Evolutionary conservation across 2,888 invertebrate species (phyloP).

Genomic region (Epirrhoe tristata): DNA sequence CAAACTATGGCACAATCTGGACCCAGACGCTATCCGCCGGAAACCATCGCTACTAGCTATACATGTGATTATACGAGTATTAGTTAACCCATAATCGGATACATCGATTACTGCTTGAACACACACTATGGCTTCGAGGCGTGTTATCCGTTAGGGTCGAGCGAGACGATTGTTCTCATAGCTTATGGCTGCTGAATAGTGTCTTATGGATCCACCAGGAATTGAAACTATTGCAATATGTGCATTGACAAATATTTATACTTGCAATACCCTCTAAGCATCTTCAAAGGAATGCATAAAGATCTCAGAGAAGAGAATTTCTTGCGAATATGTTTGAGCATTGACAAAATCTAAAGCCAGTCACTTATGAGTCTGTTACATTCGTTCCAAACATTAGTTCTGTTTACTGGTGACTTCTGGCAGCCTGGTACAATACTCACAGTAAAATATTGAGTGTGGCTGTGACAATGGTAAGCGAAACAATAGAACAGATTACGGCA

Average conservation of each 20-base stretch:
- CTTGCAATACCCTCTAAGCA: too few species aligned
- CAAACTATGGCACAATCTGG: slow-evolving; percentile 24
- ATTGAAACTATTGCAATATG: too few species aligned
- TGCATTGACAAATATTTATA: too few species aligned
- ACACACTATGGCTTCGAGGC: background rate
- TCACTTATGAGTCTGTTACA: slow-evolving; percentile 1
- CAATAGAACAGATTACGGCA: slow-evolving; percentile 67
- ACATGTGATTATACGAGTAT: slow-evolving; percentile 10
- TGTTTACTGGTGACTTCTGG: slow-evolving; percentile 19
- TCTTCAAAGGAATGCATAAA: too few species aligned
- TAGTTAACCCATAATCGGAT: slow-evolving; percentile 45
- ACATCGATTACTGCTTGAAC: slow-evolving; percentile 43
- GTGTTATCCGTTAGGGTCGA: background rate
- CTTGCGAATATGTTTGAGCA: slow-evolving; percentile 3
- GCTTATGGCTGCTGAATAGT: slow-evolving; percentile 1
- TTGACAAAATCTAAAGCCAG: slow-evolving; percentile 11
- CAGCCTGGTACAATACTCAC: slow-evolving; percentile 47
- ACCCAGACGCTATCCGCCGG: slow-evolving; percentile 71
- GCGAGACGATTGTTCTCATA: slow-evolving; percentile 4
- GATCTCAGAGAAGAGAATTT: too few species aligned
- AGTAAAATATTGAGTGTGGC: slow-evolving; percentile 51
- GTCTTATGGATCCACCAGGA: background rate
- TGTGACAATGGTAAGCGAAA: slow-evolving; percentile 51
- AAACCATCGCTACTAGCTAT: slow-evolving; percentile 59
- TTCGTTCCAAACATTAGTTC: slow-evolving; percentile 23